Conservation (phyloP, 2,113 vertebrate genomes). For the Cricetomys ansorgei region DNA sequence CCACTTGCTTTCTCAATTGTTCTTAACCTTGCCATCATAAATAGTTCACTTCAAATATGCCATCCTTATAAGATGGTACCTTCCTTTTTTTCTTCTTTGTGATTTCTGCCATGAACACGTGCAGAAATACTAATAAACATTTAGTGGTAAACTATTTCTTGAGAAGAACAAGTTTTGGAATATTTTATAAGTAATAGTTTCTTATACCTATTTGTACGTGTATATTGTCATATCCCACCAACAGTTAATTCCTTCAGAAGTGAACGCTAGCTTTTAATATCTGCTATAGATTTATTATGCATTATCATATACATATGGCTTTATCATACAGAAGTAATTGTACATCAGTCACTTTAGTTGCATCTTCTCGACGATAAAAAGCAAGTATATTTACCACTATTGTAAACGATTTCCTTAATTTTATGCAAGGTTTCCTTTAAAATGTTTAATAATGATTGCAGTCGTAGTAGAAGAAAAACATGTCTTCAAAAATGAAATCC, state of each 20-base stretch:
- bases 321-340: neutral
- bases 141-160: neutral
- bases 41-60: neutral
- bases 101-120: neutral
- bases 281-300: too few relatives aligned
- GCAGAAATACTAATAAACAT: neutral
- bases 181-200: neutral
- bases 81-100: neutral
- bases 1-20: neutral
- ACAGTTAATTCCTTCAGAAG: too few relatives aligned
- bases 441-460: neutral
- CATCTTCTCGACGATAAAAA: neutral
- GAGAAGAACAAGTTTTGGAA: neutral
- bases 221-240: neutral
- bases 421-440: neutral
- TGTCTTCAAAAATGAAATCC: neutral
- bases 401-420: neutral
- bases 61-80: neutral
- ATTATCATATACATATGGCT: too few relatives aligned
- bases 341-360: neutral
- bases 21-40: neutral
- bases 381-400: neutral
- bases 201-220: neutral
- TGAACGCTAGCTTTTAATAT: too few relatives aligned
- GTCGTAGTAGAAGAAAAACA: neutral